phyloP scores from a whole-genome alignment of 2,113 vertebrate species.

The Boulengeromyrus knoepffleri region DNA sequence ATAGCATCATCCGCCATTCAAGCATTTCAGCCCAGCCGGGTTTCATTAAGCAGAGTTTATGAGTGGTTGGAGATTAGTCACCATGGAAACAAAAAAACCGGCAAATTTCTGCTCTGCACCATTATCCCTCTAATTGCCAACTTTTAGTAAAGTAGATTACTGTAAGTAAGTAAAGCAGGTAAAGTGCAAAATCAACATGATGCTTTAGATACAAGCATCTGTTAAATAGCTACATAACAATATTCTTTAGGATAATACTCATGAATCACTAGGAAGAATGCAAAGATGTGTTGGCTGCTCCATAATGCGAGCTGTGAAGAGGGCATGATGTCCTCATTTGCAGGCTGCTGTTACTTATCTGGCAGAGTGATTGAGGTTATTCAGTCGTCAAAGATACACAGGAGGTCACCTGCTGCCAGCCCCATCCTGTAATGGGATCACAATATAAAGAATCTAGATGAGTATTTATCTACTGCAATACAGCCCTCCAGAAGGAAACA shows the following conservation, averaged over 20 bases:
- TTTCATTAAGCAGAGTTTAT: neutral
- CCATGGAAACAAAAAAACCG: neutral
- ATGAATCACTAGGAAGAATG: neutral
- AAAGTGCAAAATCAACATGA: neutral
- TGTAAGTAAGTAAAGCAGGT: neutral
- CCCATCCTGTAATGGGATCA: neutral
- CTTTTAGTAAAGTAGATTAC: neutral
- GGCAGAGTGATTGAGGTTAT: neutral
- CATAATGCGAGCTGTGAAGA: neutral
- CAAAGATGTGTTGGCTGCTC: neutral
- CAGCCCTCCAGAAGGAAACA: neutral
- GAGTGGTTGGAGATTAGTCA: neutral
- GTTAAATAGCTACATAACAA: neutral
- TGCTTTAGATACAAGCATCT: neutral
- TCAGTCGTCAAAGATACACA: neutral
- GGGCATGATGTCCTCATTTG: neutral
- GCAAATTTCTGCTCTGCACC: neutral
- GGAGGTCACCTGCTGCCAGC: neutral
- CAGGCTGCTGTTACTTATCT: neutral
- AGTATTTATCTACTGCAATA: neutral
- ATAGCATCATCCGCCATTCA: neutral
- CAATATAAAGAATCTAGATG: neutral
- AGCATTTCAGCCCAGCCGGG: neutral
- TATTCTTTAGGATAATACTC: neutral
- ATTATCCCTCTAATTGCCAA: neutral